These are phyloP conservation scores for Colinus virginianus DNA, from an alignment of 2,113 vertebrate species.

Conservation along the genomic window DNA sequence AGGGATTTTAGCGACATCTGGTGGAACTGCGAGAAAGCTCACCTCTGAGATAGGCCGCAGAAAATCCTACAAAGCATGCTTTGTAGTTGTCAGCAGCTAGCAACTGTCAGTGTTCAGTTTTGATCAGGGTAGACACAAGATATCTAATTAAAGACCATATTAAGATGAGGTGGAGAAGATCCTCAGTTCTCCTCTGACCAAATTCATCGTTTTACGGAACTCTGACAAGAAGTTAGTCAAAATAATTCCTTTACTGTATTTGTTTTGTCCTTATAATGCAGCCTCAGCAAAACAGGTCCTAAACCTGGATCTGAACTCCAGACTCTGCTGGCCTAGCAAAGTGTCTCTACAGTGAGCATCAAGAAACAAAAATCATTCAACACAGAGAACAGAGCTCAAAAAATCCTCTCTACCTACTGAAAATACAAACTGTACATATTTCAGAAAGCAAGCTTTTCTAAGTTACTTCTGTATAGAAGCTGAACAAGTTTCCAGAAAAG, in stretches of 20 bases:
- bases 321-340: background rate
- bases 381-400: background rate
- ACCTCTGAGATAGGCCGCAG: background rate
- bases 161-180: background rate
- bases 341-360: accelerated
- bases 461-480: background rate
- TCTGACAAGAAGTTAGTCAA: background rate
- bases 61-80: background rate
- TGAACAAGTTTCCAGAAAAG: background rate
- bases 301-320: background rate
- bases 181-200: background rate
- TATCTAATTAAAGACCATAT: background rate
- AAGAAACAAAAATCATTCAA: background rate
- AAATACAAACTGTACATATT: background rate
- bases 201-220: accelerated
- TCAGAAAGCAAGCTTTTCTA: background rate
- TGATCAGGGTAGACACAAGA: background rate
- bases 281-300: no score
- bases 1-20: conserved; percentile 80
- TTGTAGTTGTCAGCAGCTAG: accelerated
- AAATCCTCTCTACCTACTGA: background rate
- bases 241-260: background rate
- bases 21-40: conserved; percentile 59
- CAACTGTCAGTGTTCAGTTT: accelerated
- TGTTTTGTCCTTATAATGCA: background rate